These are phyloP conservation scores for Chlorodrepanis virens DNA, from an alignment of 2,113 vertebrate species.

Conservation along the genomic window DNA sequence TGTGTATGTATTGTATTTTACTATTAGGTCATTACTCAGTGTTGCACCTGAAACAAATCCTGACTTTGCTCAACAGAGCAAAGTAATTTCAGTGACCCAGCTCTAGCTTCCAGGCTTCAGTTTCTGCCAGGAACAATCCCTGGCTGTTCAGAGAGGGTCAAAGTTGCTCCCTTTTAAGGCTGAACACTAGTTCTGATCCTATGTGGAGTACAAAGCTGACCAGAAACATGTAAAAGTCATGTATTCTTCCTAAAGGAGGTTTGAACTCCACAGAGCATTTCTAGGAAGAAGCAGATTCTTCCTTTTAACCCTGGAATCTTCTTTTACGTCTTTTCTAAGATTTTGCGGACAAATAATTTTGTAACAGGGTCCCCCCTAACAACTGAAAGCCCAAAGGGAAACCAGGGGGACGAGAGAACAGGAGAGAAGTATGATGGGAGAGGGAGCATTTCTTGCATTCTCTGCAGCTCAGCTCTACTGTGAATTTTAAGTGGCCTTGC, in stretches of 20 bases:
- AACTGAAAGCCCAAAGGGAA: background rate
- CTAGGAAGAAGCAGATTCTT: background rate
- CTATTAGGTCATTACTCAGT: background rate
- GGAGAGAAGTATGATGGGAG: background rate
- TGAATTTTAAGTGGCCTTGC: background rate
- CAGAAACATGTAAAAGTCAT: background rate
- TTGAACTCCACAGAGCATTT: background rate
- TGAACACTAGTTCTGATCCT: background rate
- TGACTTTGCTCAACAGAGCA: background rate
- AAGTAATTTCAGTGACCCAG: background rate
- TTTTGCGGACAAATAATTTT: background rate
- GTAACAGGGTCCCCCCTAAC: background rate
- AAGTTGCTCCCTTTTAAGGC: background rate
- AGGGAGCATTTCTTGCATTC: background rate
- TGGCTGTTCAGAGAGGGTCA: background rate
- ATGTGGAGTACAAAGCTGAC: background rate
- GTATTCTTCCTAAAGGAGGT: background rate
- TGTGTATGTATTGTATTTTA: background rate
- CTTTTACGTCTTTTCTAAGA: background rate
- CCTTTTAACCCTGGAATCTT: background rate
- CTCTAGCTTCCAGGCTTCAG: background rate
- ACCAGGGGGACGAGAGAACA: background rate
- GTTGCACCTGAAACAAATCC: background rate
- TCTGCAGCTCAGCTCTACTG: background rate
- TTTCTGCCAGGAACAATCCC: background rate